Conservation (phyloP, 64 coral and sea anemone genomes). For the Actinia tenebrosa region DNA sequence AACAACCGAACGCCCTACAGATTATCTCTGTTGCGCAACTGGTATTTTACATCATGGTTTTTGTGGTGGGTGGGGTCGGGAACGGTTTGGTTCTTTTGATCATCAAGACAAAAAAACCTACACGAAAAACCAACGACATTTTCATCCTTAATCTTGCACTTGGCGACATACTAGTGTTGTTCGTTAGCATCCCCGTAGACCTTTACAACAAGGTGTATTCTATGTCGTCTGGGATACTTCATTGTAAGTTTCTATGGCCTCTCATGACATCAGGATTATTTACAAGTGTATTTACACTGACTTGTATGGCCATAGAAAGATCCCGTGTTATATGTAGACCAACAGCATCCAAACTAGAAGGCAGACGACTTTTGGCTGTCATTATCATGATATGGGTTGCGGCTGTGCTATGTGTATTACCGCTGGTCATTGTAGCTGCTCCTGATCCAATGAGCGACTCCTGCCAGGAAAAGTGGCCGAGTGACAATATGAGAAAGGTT, state of each 20-base stretch:
- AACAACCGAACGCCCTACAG: neutral
- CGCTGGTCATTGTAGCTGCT: constrained; percentile 49
- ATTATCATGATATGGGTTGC: constrained; percentile 42
- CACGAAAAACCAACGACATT: constrained; percentile 69
- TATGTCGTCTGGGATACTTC: constrained; percentile 32
- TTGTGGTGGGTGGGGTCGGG: constrained; percentile 55
- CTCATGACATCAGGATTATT: constrained; percentile 74
- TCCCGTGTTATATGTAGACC: constrained; percentile 54
- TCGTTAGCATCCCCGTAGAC: constrained; percentile 58
- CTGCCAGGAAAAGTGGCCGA: constrained; percentile 63
- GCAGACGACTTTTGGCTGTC: constrained; percentile 10
- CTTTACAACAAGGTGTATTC: constrained; percentile 51
- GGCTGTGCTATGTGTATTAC: constrained; percentile 46
- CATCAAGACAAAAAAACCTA: constrained; percentile 53
- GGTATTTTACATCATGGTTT: constrained; percentile 34
- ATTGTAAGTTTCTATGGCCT: constrained; percentile 79
- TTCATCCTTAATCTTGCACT: constrained; percentile 71
- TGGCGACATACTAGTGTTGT: constrained; percentile 49
- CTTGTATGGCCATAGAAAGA: constrained; percentile 72
- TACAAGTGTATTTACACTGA: constrained; percentile 69
- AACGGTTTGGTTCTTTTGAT: constrained; percentile 68
- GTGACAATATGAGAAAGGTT: constrained; percentile 26
- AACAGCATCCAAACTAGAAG: constrained; percentile 27
- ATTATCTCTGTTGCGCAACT: constrained; percentile 39
- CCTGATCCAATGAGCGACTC: constrained; percentile 26